Evolutionary conservation across 2,888 invertebrate genomes (phyloP), one percentile per base, ranked within the genome.

Genomic region (Gastracanthus pulcherrimus): DNA sequence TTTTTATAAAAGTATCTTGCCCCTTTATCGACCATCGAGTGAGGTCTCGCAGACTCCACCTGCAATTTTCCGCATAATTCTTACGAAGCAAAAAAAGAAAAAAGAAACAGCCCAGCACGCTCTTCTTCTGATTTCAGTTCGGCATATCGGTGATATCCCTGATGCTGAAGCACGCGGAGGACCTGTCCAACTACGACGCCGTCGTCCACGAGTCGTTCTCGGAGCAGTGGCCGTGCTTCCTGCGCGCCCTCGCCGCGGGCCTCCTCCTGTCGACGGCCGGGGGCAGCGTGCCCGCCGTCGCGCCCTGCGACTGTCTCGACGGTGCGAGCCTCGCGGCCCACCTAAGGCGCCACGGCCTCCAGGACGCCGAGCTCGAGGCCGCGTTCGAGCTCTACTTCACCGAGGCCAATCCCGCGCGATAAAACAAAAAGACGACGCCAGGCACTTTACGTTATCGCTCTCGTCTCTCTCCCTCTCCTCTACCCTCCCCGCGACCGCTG

Each of bases 71-170:
- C n/a, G n/a, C n/a, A n/a, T n/a, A n/a, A n/a, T n/a, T n/a, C n/a
- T n/a, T n/a, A n/a, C n/a, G n/a, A n/a, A n/a, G n/a, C n/a, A n/a
- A n/a, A n/a, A n/a, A n/a, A n/a, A n/a, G n/a, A n/a, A n/a, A n/a
- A n/a, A n/a, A n/a, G n/a, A n/a, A n/a, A n/a, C n/a, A n/a, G n/a
- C n/a, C n/a, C n/a, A n/a, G n/a, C n/a, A n/a, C n/a, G n/a, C n/a
- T n/a, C n/a, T n/a, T n/a, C n/a, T n/a, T n/a, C n/a, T 23, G 23
- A 55, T 23, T 55, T 13, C 13, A 94, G 94, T 93, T 94, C 86
- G 94, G 94, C 26, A 92, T 94, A 41, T 94, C 94, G 4, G 93
- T 93, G 29, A 87, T 94, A 81, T 92, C 93, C 11, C 91, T 92
- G 72, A 90, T 94, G 87, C 88, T 94, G 45, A 92, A 93, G 81